Conservation (phyloP, 2,888 invertebrate species). For the Parapristionchus giblindavisi region DNA sequence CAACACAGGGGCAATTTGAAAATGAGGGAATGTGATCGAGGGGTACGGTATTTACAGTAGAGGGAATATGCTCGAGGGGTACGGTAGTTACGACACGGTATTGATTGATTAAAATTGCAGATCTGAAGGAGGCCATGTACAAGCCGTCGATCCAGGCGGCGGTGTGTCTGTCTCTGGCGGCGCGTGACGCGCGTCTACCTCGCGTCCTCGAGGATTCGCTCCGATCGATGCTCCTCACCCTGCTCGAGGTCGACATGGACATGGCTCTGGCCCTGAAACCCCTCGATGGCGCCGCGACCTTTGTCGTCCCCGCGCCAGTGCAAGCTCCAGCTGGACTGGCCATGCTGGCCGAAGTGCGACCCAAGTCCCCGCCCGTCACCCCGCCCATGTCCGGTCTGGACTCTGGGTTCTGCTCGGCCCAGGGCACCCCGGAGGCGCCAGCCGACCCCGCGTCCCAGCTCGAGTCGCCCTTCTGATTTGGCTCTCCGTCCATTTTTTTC, state of each 20-base stretch:
- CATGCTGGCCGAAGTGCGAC: background rate
- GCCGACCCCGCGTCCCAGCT: background rate
- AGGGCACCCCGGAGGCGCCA: slow-evolving; percentile 28
- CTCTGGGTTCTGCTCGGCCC: slow-evolving; percentile 32
- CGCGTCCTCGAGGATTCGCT: background rate
- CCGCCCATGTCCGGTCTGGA: slow-evolving; percentile 12
- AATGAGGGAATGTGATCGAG: background rate
- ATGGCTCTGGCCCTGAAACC: background rate
- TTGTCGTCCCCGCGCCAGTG: background rate
- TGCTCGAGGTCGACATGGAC: slow-evolving; percentile 25
- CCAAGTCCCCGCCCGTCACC: slow-evolving; percentile 28
- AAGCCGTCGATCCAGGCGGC: slow-evolving; percentile 27
- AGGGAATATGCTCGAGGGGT: too few species aligned
- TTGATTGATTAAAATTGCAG: slow-evolving; percentile 1
- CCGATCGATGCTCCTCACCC: background rate
- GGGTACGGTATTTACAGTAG: background rate
- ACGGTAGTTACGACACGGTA: background rate
- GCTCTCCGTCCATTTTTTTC: background rate
- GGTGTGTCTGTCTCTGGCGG: background rate
- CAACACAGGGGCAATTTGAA: slow-evolving; percentile 29
- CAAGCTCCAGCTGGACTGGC: background rate
- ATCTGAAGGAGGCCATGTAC: slow-evolving; percentile 12
- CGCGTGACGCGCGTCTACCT: background rate
- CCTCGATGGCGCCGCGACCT: background rate
- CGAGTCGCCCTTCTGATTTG: background rate